Conservation (phyloP, 2,797 vertebrate genomes). For the Eutrigla gurnardus region DNA sequence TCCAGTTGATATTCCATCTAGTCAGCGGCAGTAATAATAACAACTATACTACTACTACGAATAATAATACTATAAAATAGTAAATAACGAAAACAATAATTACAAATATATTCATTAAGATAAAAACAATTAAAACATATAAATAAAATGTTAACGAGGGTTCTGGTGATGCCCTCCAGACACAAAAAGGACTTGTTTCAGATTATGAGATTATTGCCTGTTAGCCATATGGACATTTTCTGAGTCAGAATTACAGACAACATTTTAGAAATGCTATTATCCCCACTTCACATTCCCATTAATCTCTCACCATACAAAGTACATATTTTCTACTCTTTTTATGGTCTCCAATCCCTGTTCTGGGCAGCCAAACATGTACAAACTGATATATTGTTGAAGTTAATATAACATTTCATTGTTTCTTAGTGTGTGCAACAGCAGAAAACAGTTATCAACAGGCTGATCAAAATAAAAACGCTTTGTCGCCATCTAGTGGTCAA, state of each 20-base stretch:
- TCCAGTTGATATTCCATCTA: neutral
- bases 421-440: neutral
- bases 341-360: conserved; percentile 5
- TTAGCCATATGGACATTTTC: conserved; percentile 59
- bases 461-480: conserved; percentile 7
- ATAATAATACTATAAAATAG: neutral
- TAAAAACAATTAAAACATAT: neutral
- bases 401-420: neutral
- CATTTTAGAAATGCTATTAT: conserved; percentile 49
- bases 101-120: neutral
- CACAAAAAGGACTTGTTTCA: conserved; percentile 46
- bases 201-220: conserved; percentile 65
- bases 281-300: conserved; percentile 34
- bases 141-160: neutral
- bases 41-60: neutral
- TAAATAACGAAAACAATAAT: neutral
- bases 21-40: neutral
- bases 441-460: neutral
- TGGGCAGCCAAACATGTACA: neutral
- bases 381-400: neutral
- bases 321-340: conserved; percentile 14
- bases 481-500: conserved; percentile 56
- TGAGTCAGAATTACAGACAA: conserved; percentile 25
- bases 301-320: conserved; percentile 38
- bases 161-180: conserved; percentile 20